Evolutionary conservation across 2,888 invertebrate species (phyloP), one percentile per base, ranked within the genome.

Genomic region (Drosophila gaucha): DNA sequence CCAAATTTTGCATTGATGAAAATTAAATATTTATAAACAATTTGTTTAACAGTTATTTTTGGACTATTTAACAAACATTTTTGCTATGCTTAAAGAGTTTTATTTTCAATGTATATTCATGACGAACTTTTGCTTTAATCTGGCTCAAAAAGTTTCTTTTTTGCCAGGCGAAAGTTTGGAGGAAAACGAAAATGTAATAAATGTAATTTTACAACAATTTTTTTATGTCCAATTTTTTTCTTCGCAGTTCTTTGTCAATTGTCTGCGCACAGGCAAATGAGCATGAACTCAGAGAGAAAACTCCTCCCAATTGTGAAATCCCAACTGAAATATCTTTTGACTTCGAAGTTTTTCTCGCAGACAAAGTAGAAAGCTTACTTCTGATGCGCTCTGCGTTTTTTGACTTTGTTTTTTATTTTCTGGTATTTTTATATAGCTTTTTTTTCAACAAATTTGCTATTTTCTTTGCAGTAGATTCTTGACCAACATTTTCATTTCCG

Each of bases 321-420:
- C 57, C 47, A 18, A 49, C 64, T 67, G 59, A 72, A 73, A 67
- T 70, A 63, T 76, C 65, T 66, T 74, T 63, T 67, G 70, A 33
- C 44, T 59, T 51, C 33, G 43, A 82, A 85, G 66, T 57, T 82
- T 82, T 39, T 5, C 18, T 20, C 36, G 43, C 38, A 65, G 55
- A 52, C 76, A 76, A 80, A 80, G 80, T 80, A 57, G 54, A 78
- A 80, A 80, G 85, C 80, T 80, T 49, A 16, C 52, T 67, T 71
- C 38, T 18, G 51, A 35, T 71, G 36, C 39, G 20, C 10, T 56
- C 52, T 52, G 38, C 18, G 20, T 31, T 66, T 46, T 62, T 50
- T 18, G 6, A 41, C 41, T 41, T 41, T 28, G 10, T 20, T 24
- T 47, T 62, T 46, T 41, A 8, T 30, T 16, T 16, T 28, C 14